Evolutionary conservation across 2,797 vertebrate genomes (phyloP).

Genomic region (Bryconaethiops microstoma): DNA sequence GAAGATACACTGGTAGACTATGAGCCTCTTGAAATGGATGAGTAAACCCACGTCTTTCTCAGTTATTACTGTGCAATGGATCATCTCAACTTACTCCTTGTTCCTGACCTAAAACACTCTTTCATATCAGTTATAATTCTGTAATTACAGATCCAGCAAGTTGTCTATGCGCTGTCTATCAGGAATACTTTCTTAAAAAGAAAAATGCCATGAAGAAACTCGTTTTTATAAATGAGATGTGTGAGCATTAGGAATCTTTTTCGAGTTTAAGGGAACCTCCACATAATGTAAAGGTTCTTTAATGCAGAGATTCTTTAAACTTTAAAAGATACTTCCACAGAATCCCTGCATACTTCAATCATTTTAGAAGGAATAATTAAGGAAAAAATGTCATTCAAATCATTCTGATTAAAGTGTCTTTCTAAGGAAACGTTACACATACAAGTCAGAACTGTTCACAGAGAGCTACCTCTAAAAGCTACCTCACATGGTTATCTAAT

Average conservation of each 20-base stretch:
- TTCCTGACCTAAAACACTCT: neutral
- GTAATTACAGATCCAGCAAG: neutral
- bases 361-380: too few species aligned
- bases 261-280: neutral
- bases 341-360: too few species aligned
- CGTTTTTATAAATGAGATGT: neutral
- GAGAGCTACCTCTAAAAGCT: too few species aligned
- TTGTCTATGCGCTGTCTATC: neutral
- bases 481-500: too few species aligned
- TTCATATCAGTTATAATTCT: neutral
- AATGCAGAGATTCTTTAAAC: too few species aligned
- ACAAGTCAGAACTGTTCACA: too few species aligned
- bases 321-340: too few species aligned
- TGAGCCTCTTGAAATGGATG: constrained; percentile 1
- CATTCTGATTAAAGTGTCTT: too few species aligned
- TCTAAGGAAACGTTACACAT: too few species aligned
- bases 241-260: neutral
- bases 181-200: neutral
- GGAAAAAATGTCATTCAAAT: too few species aligned
- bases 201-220: too few species aligned
- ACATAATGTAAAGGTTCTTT: neutral
- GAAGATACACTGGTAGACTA: constrained; percentile 21
- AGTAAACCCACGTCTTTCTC: neutral
- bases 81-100: neutral
- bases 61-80: neutral